Percentiles rank a stretch among this genome's conserved stretches.
phyloP scores from a whole-genome alignment of 2,888 invertebrate genomes.

The Idaea aversata region DNA sequence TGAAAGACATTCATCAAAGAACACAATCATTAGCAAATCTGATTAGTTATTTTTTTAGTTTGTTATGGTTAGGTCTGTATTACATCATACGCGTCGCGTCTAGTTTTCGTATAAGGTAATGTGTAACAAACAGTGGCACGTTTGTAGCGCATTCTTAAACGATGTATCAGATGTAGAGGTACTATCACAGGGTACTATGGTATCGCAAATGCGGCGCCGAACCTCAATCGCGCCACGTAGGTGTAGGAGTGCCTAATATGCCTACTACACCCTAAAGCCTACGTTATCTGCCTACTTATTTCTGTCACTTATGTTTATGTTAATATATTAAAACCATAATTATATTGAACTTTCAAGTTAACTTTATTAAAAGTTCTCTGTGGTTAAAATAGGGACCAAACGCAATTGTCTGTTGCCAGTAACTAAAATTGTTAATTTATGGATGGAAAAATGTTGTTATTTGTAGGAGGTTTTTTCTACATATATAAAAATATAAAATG shows the following conservation, averaged over 20 bases:
- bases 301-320: neutral
- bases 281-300: constrained; percentile 5
- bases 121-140: constrained; percentile 46
- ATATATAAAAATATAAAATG: too few relatives aligned
- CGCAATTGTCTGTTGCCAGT: too few relatives aligned
- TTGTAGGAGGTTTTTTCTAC: too few relatives aligned
- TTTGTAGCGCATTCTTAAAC: constrained; percentile 50
- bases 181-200: too few relatives aligned
- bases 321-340: neutral
- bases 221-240: constrained; percentile 13
- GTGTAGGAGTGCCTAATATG: constrained; percentile 30
- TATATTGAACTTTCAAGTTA: neutral
- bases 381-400: neutral
- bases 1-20: too few relatives aligned
- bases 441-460: too few relatives aligned
- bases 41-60: neutral
- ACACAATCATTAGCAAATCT: too few relatives aligned
- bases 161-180: constrained; percentile 45
- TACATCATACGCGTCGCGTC: neutral
- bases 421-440: too few relatives aligned
- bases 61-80: neutral
- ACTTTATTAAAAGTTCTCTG: neutral
- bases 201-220: constrained; percentile 21
- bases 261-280: constrained; percentile 18
- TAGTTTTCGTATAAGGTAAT: constrained; percentile 35